These are phyloP conservation scores for Aphelenchoides fujianensis DNA, from an alignment of 1,140 invertebrate genomes.

Conservation along the genomic window DNA sequence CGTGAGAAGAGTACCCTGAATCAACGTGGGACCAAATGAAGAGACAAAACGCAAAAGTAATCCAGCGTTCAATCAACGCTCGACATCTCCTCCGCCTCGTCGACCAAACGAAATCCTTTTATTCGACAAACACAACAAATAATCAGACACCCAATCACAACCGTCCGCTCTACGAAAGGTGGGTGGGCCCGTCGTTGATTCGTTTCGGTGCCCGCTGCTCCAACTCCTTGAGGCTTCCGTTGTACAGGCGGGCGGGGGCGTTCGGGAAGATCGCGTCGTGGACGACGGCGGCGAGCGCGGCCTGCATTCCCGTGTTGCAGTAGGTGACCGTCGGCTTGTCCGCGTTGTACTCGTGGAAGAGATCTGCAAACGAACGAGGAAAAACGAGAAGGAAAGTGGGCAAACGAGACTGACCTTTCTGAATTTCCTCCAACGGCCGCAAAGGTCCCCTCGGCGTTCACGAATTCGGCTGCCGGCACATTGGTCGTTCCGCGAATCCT, in stretches of 20 bases:
- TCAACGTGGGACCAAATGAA: too few species aligned
- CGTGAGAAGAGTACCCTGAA: too few species aligned
- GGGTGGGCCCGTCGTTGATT: constrained; percentile 37
- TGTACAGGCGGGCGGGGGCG: constrained; percentile 38
- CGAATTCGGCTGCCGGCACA: constrained; percentile 45
- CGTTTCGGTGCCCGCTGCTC: constrained; percentile 45
- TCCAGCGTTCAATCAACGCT: too few species aligned
- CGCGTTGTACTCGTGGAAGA: background rate
- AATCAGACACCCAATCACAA: background rate
- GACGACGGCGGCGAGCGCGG: constrained; percentile 50
- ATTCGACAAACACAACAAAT: too few species aligned
- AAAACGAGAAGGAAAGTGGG: too few species aligned
- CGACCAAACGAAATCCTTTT: too few species aligned
- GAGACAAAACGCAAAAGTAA: too few species aligned
- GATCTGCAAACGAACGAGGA: too few species aligned
- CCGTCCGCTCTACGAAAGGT: background rate
- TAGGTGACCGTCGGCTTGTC: constrained; percentile 45
- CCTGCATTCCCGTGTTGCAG: constrained; percentile 59
- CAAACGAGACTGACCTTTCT: too few species aligned
- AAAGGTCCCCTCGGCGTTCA: constrained; percentile 30
- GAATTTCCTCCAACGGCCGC: constrained; percentile 31
- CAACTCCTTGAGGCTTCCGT: constrained; percentile 55
- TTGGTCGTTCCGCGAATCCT: constrained; percentile 46
- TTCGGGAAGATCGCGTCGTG: constrained; percentile 40
- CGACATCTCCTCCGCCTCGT: too few species aligned